Conservation (phyloP, 2,888 invertebrate genomes). For the Gymnocheta viridis region DNA sequence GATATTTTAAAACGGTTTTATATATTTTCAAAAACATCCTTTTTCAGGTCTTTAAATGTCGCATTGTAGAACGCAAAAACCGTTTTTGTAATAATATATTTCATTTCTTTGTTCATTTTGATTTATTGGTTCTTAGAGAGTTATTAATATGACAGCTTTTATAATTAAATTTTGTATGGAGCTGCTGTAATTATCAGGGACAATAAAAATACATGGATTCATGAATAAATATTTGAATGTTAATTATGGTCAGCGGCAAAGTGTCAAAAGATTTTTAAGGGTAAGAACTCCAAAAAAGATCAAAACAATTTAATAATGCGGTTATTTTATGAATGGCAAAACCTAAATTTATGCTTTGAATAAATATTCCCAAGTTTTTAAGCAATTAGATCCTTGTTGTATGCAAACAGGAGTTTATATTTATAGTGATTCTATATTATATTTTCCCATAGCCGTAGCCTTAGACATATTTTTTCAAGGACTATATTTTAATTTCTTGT, state of each 20-base stretch:
- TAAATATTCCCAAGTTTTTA: background rate
- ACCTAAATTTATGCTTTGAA: slow-evolving; percentile 7
- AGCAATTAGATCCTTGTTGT: background rate
- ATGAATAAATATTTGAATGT: slow-evolving; percentile 46
- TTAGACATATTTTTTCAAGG: too few species aligned
- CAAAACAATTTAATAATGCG: background rate
- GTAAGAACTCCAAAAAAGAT: slow-evolving; percentile 36
- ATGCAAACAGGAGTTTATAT: background rate
- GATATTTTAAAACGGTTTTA: slow-evolving; percentile 14
- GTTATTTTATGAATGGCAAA: background rate
- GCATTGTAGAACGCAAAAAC: background rate
- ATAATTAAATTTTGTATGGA: slow-evolving; percentile 59
- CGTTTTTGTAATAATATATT: background rate
- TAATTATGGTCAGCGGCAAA: slow-evolving; percentile 25
- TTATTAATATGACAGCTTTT: slow-evolving; percentile 60
- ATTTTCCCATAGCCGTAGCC: too few species aligned
- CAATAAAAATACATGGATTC: slow-evolving; percentile 3
- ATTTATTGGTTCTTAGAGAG: slow-evolving; percentile 63
- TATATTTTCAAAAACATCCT: background rate
- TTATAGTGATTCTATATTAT: background rate
- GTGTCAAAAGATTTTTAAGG: slow-evolving; percentile 13
- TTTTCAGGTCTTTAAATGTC: slow-evolving; percentile 3
- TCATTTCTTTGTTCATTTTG: slow-evolving; percentile 50
- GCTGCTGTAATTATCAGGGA: slow-evolving; percentile 49
- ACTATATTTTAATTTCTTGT: too few species aligned